Conservation (phyloP, 1,140 invertebrate species). For the Rhynchophorus ferrugineus region DNA sequence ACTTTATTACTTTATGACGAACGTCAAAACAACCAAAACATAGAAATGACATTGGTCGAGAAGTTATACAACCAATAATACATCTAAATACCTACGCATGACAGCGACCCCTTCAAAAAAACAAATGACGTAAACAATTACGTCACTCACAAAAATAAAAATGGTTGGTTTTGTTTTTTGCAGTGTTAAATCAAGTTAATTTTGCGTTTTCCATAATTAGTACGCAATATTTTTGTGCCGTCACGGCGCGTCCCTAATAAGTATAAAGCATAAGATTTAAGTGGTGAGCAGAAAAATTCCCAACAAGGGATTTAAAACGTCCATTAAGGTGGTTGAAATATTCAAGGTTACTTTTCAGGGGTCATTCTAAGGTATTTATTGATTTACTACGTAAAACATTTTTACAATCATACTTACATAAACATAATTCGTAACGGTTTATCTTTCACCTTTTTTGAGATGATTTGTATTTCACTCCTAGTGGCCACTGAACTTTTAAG, state of each 20-base stretch:
- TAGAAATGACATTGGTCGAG: too few relatives aligned
- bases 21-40: too few relatives aligned
- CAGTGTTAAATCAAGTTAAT: not conserved
- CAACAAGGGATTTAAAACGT: too few relatives aligned
- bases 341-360: slow-evolving; percentile 23
- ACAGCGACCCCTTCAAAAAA: not conserved
- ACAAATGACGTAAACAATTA: slow-evolving; percentile 24
- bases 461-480: too few relatives aligned
- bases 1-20: too few relatives aligned
- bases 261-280: too few relatives aligned
- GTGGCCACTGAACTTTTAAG: too few relatives aligned
- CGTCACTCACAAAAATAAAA: slow-evolving; percentile 26
- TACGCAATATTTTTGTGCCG: not conserved
- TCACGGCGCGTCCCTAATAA: not conserved
- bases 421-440: not conserved
- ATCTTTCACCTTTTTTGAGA: too few relatives aligned
- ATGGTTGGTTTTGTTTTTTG: slow-evolving; percentile 21
- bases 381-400: slow-evolving; percentile 22
- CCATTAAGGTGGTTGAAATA: slow-evolving; percentile 5
- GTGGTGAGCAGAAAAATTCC: too few relatives aligned
- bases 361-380: slow-evolving; percentile 20
- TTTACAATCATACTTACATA: slow-evolving; percentile 1
- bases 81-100: not conserved
- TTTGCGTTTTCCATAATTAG: slow-evolving; percentile 4
- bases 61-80: too few relatives aligned